Conservation (phyloP, 2,113 vertebrate genomes). For the Oncorhynchus nerka region DNA sequence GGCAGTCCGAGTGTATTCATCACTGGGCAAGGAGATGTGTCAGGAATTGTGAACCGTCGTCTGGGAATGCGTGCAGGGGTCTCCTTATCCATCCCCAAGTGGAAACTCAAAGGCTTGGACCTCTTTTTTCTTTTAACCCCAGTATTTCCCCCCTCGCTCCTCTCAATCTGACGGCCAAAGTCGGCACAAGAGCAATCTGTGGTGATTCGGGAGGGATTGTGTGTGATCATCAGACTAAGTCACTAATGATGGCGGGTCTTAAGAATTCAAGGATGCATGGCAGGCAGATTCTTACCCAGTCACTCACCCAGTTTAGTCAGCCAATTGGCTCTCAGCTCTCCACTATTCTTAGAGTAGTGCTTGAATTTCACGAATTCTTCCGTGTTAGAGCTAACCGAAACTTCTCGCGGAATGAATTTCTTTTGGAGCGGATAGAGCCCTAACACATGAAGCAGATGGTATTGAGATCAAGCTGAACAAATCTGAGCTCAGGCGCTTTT, state of each 20-base stretch:
- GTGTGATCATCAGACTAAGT: conserved; percentile 32
- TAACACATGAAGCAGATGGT: conserved; percentile 61
- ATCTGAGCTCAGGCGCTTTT: conserved; percentile 51
- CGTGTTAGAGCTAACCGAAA: conserved; percentile 39
- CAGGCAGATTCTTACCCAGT: background rate
- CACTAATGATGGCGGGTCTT: conserved; percentile 22
- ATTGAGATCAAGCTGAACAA: conserved; percentile 56
- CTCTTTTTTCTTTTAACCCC: conserved; percentile 37
- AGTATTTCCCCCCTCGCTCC: conserved; percentile 24
- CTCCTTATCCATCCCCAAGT: conserved; percentile 61
- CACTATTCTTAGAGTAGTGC: conserved; percentile 28
- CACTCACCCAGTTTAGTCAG: background rate
- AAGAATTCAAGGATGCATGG: conserved; percentile 19
- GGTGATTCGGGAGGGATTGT: conserved; percentile 17
- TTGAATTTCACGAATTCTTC: conserved; percentile 38
- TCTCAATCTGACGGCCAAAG: conserved; percentile 32
- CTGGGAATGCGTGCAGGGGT: conserved; percentile 76
- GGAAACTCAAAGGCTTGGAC: conserved; percentile 64
- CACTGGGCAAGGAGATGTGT: conserved; percentile 61
- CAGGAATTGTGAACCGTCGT: conserved; percentile 74
- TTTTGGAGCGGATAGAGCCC: conserved; percentile 42
- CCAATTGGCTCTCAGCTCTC: conserved; percentile 27
- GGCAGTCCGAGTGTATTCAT: conserved; percentile 52
- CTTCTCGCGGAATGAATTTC: conserved; percentile 39
- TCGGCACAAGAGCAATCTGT: conserved; percentile 30